Evolutionary conservation across 1,140 invertebrate genomes (phyloP), one percentile per base, ranked within the genome.

Genomic region (Drosophila repletoides): DNA sequence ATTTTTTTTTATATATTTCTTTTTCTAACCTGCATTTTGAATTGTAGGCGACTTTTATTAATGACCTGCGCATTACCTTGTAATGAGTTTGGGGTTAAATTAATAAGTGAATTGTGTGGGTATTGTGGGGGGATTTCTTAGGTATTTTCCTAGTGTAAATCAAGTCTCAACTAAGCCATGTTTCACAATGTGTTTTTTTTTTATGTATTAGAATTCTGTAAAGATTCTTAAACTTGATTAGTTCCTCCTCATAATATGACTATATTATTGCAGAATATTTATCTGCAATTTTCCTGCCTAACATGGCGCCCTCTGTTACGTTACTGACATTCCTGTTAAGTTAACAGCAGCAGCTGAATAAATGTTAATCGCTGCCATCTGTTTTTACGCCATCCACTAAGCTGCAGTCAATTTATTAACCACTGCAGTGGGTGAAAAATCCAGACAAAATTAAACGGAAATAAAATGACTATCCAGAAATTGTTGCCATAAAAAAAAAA

Each of bases 31-130:
- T 34, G n/a, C 24, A 28, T 28, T 21, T 48, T 64, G 33, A 28
- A 40, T 64, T 52, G 55, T 58, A 29, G 46, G 48, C 49, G 58
- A 60, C 49, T 53, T 72, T 83, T 61, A 83, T 81, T 81, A 84
- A 81, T 84, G 69, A 63, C 51, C n/a, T 51, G 3, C 24, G 33
- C 31, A 34, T 28, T 36, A 26, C 22, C 26, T 24, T 36, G 36
- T 56, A 40, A 63, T 28, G 45, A 38, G 49, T 58, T 58, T 48
- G 56, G 59, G 67, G 68, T 64, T 77, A 58, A 77, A 73, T 76
- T 83, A 69, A 69, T 65, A 83, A 76, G 72, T 43, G 22, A 17
- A 28, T 41, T 31, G 33, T 38, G 21, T 26, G 36, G 17, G 24
- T n/a, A 14, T n/a, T n/a, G n/a, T n/a, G n/a, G n/a, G n/a, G n/a